Base-by-base conservation (phyloP, 2,888 invertebrate species). In the Neria commutata region DNA sequence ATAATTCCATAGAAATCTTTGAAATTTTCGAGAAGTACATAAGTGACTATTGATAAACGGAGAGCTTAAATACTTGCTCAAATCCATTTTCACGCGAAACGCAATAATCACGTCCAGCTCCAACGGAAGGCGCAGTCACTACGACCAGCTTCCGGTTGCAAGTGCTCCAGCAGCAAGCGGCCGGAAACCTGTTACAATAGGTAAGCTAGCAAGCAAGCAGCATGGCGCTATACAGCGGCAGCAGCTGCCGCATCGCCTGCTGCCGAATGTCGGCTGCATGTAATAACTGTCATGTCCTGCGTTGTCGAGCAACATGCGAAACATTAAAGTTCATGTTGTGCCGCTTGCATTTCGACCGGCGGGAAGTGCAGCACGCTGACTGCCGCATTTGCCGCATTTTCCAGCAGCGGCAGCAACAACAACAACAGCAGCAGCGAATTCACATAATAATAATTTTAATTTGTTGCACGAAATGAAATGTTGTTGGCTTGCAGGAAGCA, bases 281-380 rank as follows among this genome's bases (percentile, higher is more conserved):
- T 62, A 61, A 66, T 66, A 61, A 65, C 65, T 66, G 67, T 67
- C 67, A 67, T 67, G 67, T 67, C 66, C 56, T 56, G 53, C 34
- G 64, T 64, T 67, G 67, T 65, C 58, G 55, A 63, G 63, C 62
- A 64, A 61, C 60, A 56, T 65, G 65, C 60, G 60, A 61, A 66
- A 66, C 65, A 66, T 66, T 51, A 1, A 46, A 26, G 17, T 25
- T 46, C 37, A 14, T 19, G 21, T 21, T 42, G 16, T n/a, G 6
- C 4, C 4, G 16, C 10, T n/a, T 14, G 29, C 6, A 29, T 11
- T 8, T 29, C 6, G 6, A 29, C 29, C 6, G 6, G 29, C 29
- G 29, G 29, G n/a, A n/a, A n/a, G n/a, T n/a, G n/a, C n/a, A n/a
- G n/a, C n/a, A n/a, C 29, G 29, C 29, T 11, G 6, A 29, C 29